phyloP scores from a whole-genome alignment of 2,797 vertebrate genomes.

The Bovichtus diacanthus region DNA sequence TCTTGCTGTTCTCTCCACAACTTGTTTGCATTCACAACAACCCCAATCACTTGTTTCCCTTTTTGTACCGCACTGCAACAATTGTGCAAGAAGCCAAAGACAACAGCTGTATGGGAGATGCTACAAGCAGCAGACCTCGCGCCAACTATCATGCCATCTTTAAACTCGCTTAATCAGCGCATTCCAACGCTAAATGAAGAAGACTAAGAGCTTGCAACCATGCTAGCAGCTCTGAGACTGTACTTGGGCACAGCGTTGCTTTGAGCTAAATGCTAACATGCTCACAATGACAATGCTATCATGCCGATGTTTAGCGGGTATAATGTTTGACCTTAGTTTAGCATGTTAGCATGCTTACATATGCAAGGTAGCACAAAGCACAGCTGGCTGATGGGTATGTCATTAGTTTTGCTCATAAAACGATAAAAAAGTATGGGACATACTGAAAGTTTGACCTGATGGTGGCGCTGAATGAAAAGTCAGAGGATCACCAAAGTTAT shows the following conservation, averaged over 20 bases:
- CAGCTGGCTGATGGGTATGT: not conserved
- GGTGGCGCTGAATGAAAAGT: not conserved
- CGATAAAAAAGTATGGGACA: not conserved
- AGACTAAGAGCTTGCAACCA: too few species aligned
- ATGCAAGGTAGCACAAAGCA: not conserved
- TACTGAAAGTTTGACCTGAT: not conserved
- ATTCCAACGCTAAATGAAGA: not conserved
- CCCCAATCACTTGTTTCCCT: not conserved
- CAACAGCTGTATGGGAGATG: not conserved
- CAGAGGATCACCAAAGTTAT: not conserved
- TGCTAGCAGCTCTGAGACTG: too few species aligned
- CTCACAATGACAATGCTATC: not conserved
- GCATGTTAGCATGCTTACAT: not conserved
- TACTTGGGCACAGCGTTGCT: not conserved
- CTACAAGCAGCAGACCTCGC: not conserved
- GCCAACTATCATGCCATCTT: not conserved
- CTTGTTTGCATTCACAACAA: slow-evolving; percentile 4
- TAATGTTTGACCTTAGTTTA: too few species aligned
- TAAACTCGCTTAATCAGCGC: not conserved
- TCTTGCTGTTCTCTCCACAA: not conserved
- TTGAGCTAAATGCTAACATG: not conserved
- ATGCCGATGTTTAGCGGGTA: not conserved
- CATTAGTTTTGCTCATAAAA: not conserved
- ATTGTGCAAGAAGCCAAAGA: not conserved
- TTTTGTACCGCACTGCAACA: not conserved